phyloP scores from a whole-genome alignment of 2,113 vertebrate species.

The Orthochromis malagaraziensis region DNA sequence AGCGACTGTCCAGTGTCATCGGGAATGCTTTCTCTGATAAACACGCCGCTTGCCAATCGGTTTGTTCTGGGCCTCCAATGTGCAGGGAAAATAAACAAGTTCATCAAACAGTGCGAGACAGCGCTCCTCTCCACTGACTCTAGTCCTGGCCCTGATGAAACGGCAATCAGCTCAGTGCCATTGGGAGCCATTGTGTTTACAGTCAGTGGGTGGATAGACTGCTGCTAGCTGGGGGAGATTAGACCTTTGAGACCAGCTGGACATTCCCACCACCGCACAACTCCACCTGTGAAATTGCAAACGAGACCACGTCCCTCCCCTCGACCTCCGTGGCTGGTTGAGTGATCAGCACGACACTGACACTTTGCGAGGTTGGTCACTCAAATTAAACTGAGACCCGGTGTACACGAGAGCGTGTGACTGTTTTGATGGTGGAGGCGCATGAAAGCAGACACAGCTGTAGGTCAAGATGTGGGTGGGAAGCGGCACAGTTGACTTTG shows the following conservation, averaged over 20 bases:
- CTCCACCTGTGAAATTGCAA: constrained; percentile 44
- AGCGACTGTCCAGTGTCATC: constrained; percentile 20
- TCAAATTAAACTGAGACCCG: background rate
- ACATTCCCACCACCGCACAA: constrained; percentile 17
- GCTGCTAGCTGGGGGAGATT: constrained; percentile 32
- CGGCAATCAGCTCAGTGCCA: constrained; percentile 40
- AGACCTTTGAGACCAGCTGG: constrained; percentile 41
- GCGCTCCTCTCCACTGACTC: constrained; percentile 25
- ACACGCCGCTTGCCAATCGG: constrained; percentile 32
- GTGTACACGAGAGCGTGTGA: background rate
- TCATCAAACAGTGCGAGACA: constrained; percentile 51
- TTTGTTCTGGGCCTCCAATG: constrained; percentile 36
- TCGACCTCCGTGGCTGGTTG: background rate
- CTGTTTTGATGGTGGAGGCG: background rate
- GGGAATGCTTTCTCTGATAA: constrained; percentile 33
- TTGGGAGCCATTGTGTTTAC: constrained; percentile 54
- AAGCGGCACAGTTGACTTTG: background rate
- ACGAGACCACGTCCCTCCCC: constrained; percentile 12
- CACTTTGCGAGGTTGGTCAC: background rate
- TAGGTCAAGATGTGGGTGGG: background rate
- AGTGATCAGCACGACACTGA: constrained; percentile 37
- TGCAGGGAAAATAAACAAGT: constrained; percentile 44
- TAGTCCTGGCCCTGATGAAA: constrained; percentile 31
- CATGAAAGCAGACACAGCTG: constrained; percentile 35
- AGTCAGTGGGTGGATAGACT: constrained; percentile 30